Percentiles rank a stretch among this genome's conserved stretches.
Evolutionary conservation across 2,113 vertebrate genomes (phyloP).

Genomic region (Leiothrix lutea): DNA sequence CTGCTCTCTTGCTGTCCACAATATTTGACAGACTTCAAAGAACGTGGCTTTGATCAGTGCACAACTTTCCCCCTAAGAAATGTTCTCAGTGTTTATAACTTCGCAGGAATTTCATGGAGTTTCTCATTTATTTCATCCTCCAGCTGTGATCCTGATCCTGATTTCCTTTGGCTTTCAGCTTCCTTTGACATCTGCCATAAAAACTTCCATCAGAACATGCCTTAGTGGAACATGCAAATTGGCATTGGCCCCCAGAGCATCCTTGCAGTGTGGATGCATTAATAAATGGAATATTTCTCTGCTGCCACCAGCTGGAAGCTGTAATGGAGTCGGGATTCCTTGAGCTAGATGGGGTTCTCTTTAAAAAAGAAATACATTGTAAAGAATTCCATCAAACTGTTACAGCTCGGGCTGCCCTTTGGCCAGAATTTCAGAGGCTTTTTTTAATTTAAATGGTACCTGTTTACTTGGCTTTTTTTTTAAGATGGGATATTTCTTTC

Average conservation of each 20-base stretch:
- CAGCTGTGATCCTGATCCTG: slow-evolving; percentile 22
- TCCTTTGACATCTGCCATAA: slow-evolving; percentile 36
- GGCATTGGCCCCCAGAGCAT: slow-evolving; percentile 52
- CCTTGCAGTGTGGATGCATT: slow-evolving; percentile 24
- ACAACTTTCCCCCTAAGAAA: not conserved
- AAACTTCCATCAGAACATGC: slow-evolving; percentile 52
- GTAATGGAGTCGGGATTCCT: slow-evolving; percentile 56
- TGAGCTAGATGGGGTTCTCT: slow-evolving; percentile 21
- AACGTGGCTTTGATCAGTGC: not conserved
- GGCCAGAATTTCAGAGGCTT: not conserved
- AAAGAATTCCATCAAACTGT: slow-evolving; percentile 57
- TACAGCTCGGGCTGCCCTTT: slow-evolving; percentile 28
- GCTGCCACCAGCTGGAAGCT: slow-evolving; percentile 32
- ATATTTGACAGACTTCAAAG: not conserved
- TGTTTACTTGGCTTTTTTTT: slow-evolving; percentile 25
- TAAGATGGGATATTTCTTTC: not conserved
- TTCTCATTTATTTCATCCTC: slow-evolving; percentile 43
- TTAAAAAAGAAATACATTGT: slow-evolving; percentile 55
- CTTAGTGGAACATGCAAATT: slow-evolving; percentile 55
- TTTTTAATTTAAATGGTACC: slow-evolving; percentile 46
- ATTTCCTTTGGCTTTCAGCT: slow-evolving; percentile 50
- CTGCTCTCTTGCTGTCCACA: not conserved
- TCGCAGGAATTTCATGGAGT: not conserved
- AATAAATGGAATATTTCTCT: slow-evolving; percentile 52
- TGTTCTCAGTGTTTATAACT: slow-evolving; percentile 1